A percentile compares a stretch with the other conserved stretches of the same genome.
These are phyloP conservation scores for Otolemur garnettii DNA, from an alignment of 2,113 vertebrate species.

Conservation along the genomic window DNA sequence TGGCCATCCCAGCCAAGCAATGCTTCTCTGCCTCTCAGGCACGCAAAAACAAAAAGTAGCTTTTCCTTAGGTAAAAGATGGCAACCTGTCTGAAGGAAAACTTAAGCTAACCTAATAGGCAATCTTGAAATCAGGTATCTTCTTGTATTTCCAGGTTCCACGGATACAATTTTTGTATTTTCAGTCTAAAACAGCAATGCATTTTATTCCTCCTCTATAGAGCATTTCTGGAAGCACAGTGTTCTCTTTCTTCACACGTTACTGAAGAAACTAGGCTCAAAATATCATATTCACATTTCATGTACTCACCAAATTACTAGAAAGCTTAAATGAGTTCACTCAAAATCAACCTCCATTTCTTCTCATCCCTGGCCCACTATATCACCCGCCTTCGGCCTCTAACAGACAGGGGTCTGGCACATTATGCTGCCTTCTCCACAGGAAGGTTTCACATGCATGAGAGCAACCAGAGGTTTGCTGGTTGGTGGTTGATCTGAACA, in stretches of 20 bases:
- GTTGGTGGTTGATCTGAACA: not conserved
- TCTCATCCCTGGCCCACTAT: not conserved
- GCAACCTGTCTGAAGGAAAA: not conserved
- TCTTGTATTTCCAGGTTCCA: not conserved
- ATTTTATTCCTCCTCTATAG: constrained; percentile 21
- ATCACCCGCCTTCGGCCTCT: not conserved
- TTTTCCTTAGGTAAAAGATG: not conserved
- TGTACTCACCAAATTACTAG: not conserved
- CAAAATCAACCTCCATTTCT: not conserved
- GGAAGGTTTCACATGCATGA: not conserved
- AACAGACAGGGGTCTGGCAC: not conserved
- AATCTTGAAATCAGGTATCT: constrained; percentile 31
- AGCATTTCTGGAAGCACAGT: not conserved
- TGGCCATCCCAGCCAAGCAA: not conserved
- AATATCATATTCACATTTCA: not conserved
- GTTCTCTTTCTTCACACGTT: not conserved
- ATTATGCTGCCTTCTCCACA: not conserved
- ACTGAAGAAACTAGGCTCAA: not conserved
- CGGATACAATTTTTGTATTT: not conserved
- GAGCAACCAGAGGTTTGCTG: not conserved
- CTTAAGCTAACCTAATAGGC: not conserved
- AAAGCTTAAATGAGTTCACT: not conserved
- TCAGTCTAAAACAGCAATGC: not conserved
- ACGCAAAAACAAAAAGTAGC: not conserved
- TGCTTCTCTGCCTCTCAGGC: not conserved